These are phyloP conservation scores for Piliocolobus tephrosceles DNA, from an alignment of 2,113 vertebrate genomes.

Conservation along the genomic window DNA sequence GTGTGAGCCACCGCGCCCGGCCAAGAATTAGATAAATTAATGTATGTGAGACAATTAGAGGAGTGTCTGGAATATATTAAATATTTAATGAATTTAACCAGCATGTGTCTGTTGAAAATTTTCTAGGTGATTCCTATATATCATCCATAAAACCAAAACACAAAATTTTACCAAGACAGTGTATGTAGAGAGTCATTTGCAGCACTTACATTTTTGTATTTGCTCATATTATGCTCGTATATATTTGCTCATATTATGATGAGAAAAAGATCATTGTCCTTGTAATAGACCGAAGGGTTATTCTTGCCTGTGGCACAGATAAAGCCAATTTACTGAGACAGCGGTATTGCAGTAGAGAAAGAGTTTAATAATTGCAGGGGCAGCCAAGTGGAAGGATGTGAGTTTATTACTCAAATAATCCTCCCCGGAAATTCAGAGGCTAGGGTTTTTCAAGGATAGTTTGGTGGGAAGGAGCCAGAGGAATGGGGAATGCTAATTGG, in stretches of 20 bases:
- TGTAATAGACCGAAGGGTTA: too few relatives aligned
- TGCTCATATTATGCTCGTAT: neutral
- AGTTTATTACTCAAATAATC: too few relatives aligned
- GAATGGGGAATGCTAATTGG: too few relatives aligned
- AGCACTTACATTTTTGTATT: neutral
- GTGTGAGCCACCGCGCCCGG: too few relatives aligned
- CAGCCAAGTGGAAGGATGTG: too few relatives aligned
- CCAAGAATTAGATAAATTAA: neutral
- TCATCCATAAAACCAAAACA: neutral
- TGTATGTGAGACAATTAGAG: neutral
- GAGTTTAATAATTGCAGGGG: too few relatives aligned
- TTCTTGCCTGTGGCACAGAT: too few relatives aligned
- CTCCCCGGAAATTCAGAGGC: too few relatives aligned
- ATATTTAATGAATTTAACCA: conserved; percentile 3
- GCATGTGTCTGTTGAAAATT: neutral
- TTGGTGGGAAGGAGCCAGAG: too few relatives aligned
- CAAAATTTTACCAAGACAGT: neutral
- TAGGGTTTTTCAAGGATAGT: too few relatives aligned
- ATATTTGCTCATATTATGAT: neutral
- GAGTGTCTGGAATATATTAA: neutral
- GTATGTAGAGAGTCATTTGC: neutral
- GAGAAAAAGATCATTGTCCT: conserved; percentile 1
- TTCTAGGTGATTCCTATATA: neutral
- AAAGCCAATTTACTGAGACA: too few relatives aligned
- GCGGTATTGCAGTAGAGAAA: too few relatives aligned